These are phyloP conservation scores for Gasterosteus aculeatus DNA, from an alignment of 2,113 vertebrate genomes.

Conservation along the genomic window DNA sequence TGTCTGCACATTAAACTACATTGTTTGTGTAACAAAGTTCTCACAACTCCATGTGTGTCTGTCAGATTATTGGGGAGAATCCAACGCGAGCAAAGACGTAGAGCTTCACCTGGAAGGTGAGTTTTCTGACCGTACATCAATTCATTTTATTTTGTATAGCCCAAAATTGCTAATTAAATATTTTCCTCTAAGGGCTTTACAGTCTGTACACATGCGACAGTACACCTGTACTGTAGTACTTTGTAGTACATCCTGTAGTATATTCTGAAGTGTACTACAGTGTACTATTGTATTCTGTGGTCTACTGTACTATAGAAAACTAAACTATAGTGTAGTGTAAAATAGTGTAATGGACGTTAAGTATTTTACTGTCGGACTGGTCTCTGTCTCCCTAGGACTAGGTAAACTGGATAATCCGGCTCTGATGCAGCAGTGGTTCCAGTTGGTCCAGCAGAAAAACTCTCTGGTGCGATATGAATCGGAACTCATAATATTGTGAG, in stretches of 20 bases:
- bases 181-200: too few relatives aligned
- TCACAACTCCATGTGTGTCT: slow-evolving; percentile 25
- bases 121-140: neutral
- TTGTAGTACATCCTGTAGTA: neutral
- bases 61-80: slow-evolving; percentile 97
- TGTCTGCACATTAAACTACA: neutral
- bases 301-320: neutral
- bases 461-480: slow-evolving; percentile 93
- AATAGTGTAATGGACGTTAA: too few relatives aligned
- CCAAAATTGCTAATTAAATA: too few relatives aligned
- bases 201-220: neutral
- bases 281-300: neutral
- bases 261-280: neutral
- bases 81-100: slow-evolving; percentile 88
- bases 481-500: slow-evolving; percentile 97
- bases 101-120: slow-evolving; percentile 94
- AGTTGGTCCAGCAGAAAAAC: slow-evolving; percentile 95
- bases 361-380: too few relatives aligned
- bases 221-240: neutral
- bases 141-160: too few relatives aligned
- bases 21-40: too few relatives aligned
- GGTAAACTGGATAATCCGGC: slow-evolving; percentile 89
- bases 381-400: slow-evolving; percentile 82
- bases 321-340: neutral
- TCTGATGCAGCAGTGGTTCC: slow-evolving; percentile 98